Evolutionary conservation across 1,140 invertebrate genomes (phyloP).

Genomic region (Drosophila prosaltans): DNA sequence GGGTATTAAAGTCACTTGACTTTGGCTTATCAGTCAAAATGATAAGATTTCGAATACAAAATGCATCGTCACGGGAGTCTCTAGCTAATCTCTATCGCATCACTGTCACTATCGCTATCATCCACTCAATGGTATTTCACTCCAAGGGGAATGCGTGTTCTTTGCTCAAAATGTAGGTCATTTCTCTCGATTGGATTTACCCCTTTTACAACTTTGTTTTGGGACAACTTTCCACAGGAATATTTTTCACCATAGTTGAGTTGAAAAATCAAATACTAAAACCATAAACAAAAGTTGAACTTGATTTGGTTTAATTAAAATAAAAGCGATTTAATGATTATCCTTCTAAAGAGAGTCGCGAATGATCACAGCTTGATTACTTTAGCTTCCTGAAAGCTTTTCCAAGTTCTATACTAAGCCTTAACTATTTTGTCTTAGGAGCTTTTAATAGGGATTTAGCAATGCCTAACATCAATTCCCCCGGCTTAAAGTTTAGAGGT

Average conservation of each 20-base stretch:
- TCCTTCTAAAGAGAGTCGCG: too few relatives aligned
- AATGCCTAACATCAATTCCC: background rate
- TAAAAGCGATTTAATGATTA: too few relatives aligned
- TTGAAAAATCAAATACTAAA: background rate
- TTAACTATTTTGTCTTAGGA: conserved; percentile 22
- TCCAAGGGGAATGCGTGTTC: background rate
- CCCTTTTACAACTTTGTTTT: conserved; percentile 19
- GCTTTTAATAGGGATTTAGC: conserved; percentile 9
- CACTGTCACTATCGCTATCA: background rate
- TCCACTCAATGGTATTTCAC: background rate
- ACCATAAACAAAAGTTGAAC: background rate
- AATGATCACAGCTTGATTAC: too few relatives aligned
- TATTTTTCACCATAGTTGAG: background rate
- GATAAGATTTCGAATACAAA: conserved; percentile 30
- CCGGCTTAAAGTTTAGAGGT: background rate
- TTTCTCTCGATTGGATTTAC: conserved; percentile 8
- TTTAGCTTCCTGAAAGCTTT: too few relatives aligned
- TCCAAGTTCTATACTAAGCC: background rate
- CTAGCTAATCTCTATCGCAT: background rate
- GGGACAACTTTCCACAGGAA: conserved; percentile 19
- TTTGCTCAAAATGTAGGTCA: conserved; percentile 44
- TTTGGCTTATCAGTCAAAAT: conserved; percentile 52
- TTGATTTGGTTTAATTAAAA: too few relatives aligned
- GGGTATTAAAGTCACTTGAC: conserved; percentile 43
- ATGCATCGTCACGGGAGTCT: conserved; percentile 1